These are phyloP conservation scores for Leptura quadrifasciata DNA, from an alignment of 2,888 invertebrate genomes.

Conservation along the genomic window DNA sequence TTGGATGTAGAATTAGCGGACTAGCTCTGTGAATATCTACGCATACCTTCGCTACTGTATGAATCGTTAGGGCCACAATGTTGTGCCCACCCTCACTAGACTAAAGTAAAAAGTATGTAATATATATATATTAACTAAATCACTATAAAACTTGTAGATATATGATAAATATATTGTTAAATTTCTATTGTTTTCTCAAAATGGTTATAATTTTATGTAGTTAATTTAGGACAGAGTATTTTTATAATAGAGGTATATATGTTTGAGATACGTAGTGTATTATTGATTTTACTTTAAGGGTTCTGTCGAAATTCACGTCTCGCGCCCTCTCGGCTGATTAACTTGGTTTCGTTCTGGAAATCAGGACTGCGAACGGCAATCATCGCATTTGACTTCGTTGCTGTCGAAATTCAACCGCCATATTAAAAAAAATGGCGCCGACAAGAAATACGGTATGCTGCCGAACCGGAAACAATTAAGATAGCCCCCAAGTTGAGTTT, in stretches of 20 bases:
- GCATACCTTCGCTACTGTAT: conserved; percentile 61
- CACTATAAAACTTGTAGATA: conserved; percentile 72
- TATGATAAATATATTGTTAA: conserved; percentile 73
- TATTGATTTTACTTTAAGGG: conserved; percentile 30
- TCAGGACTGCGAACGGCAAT: too few species aligned
- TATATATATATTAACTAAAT: conserved; percentile 67
- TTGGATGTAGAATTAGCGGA: conserved; percentile 53
- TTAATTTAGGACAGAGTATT: conserved; percentile 59
- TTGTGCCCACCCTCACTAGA: conserved; percentile 68
- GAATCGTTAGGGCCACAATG: conserved; percentile 63
- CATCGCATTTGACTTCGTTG: too few species aligned
- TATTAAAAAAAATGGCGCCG: too few species aligned
- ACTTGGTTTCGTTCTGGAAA: too few species aligned
- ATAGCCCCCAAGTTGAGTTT: not conserved
- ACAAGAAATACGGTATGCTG: too few species aligned
- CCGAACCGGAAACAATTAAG: too few species aligned
- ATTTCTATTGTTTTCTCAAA: conserved; percentile 67
- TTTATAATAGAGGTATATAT: conserved; percentile 50
- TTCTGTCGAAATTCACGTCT: not conserved
- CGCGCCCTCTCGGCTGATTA: too few species aligned
- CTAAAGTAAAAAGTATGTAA: conserved; percentile 67
- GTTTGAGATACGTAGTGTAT: conserved; percentile 31
- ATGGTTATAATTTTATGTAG: conserved; percentile 61
- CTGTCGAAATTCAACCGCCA: too few species aligned
- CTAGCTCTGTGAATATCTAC: conserved; percentile 62